These are phyloP conservation scores for Platysternon megacephalum DNA, from an alignment of 2,113 vertebrate species.

Conservation along the genomic window DNA sequence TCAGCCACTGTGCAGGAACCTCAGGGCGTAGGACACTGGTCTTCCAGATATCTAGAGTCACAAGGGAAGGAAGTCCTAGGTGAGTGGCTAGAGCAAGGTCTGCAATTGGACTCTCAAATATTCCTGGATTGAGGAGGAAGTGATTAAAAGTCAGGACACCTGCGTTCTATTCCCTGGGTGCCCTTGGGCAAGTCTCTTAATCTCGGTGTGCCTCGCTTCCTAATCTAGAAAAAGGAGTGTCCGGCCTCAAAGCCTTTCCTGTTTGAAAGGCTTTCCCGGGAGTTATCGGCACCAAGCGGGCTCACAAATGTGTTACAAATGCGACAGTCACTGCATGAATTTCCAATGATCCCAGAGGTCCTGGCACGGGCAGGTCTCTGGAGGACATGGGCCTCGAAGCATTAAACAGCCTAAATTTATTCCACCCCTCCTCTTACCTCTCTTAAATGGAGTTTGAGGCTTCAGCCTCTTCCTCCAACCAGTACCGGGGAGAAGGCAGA, in stretches of 20 bases:
- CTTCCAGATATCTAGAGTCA: background rate
- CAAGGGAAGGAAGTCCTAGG: background rate
- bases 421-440: background rate
- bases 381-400: background rate
- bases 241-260: no score
- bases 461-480: background rate
- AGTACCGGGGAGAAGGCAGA: background rate
- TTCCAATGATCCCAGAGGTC: background rate
- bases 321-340: background rate
- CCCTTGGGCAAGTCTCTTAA: background rate
- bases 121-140: background rate
- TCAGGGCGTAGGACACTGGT: background rate
- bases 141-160: background rate
- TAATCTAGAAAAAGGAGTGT: background rate
- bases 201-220: background rate
- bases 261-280: background rate
- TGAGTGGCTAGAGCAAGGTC: background rate
- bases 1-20: background rate
- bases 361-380: background rate
- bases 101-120: background rate
- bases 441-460: background rate
- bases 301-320: background rate
- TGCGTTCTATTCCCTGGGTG: background rate
- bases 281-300: background rate
- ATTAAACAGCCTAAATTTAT: background rate